Percentiles rank a stretch among this genome's conserved stretches.
Conservation (phyloP, 2,113 vertebrate genomes). For the Megaptera novaeangliae region DNA sequence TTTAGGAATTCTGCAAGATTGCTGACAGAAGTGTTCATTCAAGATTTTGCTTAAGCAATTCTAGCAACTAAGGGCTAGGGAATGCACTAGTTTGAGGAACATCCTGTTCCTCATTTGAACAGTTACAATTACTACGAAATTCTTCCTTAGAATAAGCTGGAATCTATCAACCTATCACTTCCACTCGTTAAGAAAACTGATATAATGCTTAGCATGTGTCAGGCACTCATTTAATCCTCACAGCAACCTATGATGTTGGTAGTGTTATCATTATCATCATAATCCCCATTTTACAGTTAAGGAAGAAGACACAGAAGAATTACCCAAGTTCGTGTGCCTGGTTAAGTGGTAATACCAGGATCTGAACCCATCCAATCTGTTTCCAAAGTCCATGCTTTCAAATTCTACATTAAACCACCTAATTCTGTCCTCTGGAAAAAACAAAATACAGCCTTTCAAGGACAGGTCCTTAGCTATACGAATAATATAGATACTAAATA, state of each 20-base stretch:
- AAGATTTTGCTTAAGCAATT: not conserved
- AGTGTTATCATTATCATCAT: not conserved
- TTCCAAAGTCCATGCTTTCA: not conserved
- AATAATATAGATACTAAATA: not conserved
- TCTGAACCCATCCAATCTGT: not conserved
- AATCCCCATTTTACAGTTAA: not conserved
- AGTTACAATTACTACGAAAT: not conserved
- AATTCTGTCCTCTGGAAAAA: not conserved
- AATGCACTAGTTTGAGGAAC: not conserved
- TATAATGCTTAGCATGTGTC: not conserved
- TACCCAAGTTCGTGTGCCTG: not conserved
- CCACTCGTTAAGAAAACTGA: not conserved
- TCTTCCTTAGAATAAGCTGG: not conserved
- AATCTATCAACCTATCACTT: not conserved
- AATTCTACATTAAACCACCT: not conserved
- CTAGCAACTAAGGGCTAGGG: not conserved
- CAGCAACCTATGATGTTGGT: not conserved
- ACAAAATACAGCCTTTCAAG: not conserved
- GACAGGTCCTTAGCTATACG: not conserved
- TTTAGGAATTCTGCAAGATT: not conserved
- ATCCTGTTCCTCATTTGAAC: not conserved
- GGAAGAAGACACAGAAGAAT: not conserved
- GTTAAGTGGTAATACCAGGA: not conserved
- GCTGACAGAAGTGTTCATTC: not conserved
- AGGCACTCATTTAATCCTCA: not conserved